phyloP scores from a whole-genome alignment of 2,888 invertebrate species.

The Digitonthophagus gazella region DNA sequence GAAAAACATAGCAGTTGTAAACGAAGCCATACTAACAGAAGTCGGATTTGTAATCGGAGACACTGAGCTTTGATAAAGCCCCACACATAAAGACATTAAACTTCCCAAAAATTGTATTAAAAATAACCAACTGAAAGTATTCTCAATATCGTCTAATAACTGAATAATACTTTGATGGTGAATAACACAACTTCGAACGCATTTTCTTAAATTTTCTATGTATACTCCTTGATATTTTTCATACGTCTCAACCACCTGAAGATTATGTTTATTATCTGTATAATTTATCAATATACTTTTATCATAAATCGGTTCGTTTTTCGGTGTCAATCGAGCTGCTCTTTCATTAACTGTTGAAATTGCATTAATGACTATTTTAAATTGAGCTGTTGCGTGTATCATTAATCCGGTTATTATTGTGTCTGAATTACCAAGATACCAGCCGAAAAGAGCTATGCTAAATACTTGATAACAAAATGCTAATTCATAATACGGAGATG shows the following conservation, averaged over 20 bases:
- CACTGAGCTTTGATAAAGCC: constrained; percentile 31
- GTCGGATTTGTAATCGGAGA: constrained; percentile 28
- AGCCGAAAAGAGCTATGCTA: constrained; percentile 28
- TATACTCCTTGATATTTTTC: constrained; percentile 6
- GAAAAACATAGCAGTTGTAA: constrained; percentile 32
- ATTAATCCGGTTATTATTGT: constrained; percentile 30
- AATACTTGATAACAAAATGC: constrained; percentile 28
- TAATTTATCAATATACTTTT: not conserved
- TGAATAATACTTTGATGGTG: constrained; percentile 30
- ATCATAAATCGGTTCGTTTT: constrained; percentile 1
- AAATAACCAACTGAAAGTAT: constrained; percentile 26
- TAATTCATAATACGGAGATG: constrained; percentile 25
- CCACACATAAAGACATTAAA: constrained; percentile 27
- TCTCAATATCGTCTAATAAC: constrained; percentile 26
- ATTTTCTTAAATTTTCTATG: constrained; percentile 18
- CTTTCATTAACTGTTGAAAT: constrained; percentile 24
- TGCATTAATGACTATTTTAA: constrained; percentile 28
- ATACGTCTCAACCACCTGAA: constrained; percentile 4
- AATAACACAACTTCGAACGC: constrained; percentile 19
- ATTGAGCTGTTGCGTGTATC: constrained; percentile 30
- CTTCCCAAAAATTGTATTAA: constrained; percentile 30
- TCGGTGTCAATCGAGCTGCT: constrained; percentile 23
- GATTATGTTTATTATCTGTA: not conserved
- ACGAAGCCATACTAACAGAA: constrained; percentile 32
- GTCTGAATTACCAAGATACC: constrained; percentile 29